Evolutionary conservation across 1,140 invertebrate genomes (phyloP).

Genomic region (Drosophila baimaii): DNA sequence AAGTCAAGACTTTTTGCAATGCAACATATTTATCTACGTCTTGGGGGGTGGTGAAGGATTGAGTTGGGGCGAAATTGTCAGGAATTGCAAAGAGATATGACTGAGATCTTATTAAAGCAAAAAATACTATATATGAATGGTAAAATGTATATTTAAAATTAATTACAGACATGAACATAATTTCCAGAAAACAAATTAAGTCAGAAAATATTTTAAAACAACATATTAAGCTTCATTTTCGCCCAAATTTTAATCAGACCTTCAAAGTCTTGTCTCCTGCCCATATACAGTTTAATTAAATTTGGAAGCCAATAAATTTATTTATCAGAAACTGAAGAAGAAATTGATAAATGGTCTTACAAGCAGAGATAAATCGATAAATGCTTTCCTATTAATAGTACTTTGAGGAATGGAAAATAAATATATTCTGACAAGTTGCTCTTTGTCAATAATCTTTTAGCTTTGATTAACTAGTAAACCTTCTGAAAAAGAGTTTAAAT

Average conservation of each 20-base stretch:
- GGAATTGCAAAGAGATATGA: not conserved
- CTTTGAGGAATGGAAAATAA: not conserved
- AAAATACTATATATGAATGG: not conserved
- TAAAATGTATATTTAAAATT: not conserved
- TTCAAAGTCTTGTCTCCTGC: not conserved
- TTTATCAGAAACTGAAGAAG: not conserved
- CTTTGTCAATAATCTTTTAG: not conserved
- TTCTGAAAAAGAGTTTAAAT: not conserved
- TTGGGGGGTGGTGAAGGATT: not conserved
- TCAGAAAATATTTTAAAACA: not conserved
- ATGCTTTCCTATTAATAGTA: not conserved
- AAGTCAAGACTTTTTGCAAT: constrained; percentile 14
- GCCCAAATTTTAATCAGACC: not conserved
- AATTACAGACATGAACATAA: not conserved
- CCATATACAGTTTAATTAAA: not conserved
- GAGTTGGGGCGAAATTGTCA: not conserved
- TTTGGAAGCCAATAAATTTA: not conserved
- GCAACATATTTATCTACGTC: constrained; percentile 1
- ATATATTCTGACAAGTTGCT: not conserved
- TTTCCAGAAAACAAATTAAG: not conserved
- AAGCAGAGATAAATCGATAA: not conserved
- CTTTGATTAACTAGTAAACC: not conserved
- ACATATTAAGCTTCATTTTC: not conserved
- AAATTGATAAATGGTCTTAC: not conserved
- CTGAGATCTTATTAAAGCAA: not conserved